Conservation (phyloP, 2,888 invertebrate genomes). For the Spilosoma lubricipeda region DNA sequence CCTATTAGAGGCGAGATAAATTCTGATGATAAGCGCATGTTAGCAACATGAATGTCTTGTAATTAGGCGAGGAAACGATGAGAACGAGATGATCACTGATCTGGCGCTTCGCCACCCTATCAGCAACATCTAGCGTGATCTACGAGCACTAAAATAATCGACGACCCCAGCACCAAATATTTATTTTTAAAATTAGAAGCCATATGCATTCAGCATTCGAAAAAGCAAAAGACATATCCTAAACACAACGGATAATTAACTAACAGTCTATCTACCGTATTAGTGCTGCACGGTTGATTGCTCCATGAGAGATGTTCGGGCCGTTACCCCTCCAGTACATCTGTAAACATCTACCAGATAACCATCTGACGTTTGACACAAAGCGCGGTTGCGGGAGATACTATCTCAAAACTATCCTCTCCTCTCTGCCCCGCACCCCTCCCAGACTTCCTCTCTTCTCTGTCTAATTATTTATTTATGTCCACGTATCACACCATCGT, state of each 20-base stretch:
- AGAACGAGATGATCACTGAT: conserved; percentile 71
- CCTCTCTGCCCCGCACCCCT: conserved; percentile 61
- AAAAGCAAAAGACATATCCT: conserved; percentile 52
- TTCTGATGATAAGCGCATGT: conserved; percentile 44
- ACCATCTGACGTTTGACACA: conserved; percentile 86
- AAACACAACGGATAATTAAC: conserved; percentile 78
- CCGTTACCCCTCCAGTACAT: conserved; percentile 83
- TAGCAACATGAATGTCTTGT: conserved; percentile 63
- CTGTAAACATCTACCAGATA: conserved; percentile 85
- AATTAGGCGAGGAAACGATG: conserved; percentile 73
- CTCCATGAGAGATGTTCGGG: conserved; percentile 71
- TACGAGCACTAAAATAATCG: conserved; percentile 71
- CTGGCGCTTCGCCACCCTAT: conserved; percentile 80
- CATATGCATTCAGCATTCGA: conserved; percentile 14
- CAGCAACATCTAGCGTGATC: conserved; percentile 82
- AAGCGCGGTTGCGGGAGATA: conserved; percentile 84
- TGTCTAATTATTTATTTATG: conserved; percentile 86
- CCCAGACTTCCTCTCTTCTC: conserved; percentile 73
- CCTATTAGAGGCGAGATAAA: conserved; percentile 42
- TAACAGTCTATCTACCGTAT: conserved; percentile 72
- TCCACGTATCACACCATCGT: conserved; percentile 82
- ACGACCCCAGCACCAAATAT: conserved; percentile 42
- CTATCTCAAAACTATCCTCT: conserved; percentile 81
- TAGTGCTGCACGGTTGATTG: conserved; percentile 78
- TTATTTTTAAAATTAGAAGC: conserved; percentile 27